phyloP scores from a whole-genome alignment of 2,888 invertebrate genomes.

The Tiliacea aurago region DNA sequence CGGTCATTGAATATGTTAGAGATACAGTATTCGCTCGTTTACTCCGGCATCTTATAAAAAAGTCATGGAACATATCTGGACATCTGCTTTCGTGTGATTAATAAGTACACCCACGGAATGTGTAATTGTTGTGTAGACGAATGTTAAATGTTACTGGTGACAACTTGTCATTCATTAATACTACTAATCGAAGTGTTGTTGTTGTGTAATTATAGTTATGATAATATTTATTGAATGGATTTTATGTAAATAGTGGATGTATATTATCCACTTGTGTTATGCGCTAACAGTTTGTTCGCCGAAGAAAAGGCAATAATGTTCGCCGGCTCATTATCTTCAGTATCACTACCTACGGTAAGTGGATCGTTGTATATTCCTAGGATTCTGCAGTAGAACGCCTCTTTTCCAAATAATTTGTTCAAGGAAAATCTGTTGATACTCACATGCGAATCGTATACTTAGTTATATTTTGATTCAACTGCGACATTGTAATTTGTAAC shows the following conservation, averaged over 20 bases:
- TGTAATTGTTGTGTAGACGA: constrained; percentile 57
- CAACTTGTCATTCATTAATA: constrained; percentile 47
- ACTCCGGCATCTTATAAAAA: constrained; percentile 65
- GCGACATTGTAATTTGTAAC: constrained; percentile 9
- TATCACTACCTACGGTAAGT: constrained; percentile 65
- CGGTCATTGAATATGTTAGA: constrained; percentile 40
- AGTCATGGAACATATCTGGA: constrained; percentile 74
- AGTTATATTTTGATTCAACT: background rate
- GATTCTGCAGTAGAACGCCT: constrained; percentile 5
- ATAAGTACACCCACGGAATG: constrained; percentile 67
- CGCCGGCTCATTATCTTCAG: constrained; percentile 54
- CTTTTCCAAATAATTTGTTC: background rate
- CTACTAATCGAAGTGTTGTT: constrained; percentile 51
- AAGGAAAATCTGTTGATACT: constrained; percentile 8
- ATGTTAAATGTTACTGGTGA: constrained; percentile 50
- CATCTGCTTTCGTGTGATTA: constrained; percentile 77
- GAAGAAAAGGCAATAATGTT: constrained; percentile 58
- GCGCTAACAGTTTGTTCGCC: constrained; percentile 39
- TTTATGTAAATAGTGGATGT: constrained; percentile 53
- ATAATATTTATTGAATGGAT: constrained; percentile 60
- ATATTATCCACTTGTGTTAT: constrained; percentile 49
- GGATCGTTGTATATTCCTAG: constrained; percentile 15
- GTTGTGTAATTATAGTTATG: constrained; percentile 61
- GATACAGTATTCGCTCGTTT: constrained; percentile 46
- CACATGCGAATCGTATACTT: background rate